Base-by-base conservation (phyloP, 2,888 invertebrate genomes). In the Eupithecia centaureata region DNA sequence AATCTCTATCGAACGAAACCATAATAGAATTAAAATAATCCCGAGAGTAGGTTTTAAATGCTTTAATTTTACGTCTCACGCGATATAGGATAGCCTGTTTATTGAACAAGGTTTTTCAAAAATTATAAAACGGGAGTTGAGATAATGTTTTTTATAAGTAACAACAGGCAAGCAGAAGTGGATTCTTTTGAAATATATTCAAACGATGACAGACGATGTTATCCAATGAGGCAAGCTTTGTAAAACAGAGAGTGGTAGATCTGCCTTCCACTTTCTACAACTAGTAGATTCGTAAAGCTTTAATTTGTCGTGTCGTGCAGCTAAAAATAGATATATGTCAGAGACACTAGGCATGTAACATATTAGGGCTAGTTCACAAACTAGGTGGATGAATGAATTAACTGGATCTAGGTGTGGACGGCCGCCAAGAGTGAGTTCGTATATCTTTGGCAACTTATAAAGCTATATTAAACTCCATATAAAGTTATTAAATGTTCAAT, bases 401-500 rank as follows among this genome's bases (percentile, higher is more conserved):
- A 70, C 42, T 66, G 13, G 63, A 64, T 42, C 63, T 63, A 70
- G 70, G 66, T 28, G 70, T 35, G 61, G 66, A 66, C 66, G 60
- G 62, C 61, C 32, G 62, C 59, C 61, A 61, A 54, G 18, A 33
- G 30, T 57, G 56, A 52, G 61, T 61, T 51, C 57, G 57, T 70
- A 67, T 70, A 58, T 70, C 63, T 69, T 70, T 70, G 63, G 66
- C 32, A 67, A 61, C 63, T 61, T 51, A 52, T n/a, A n/a, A n/a
- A n/a, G n/a, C n/a, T n/a, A n/a, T n/a, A n/a, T n/a, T n/a, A 67
- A 57, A 63, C 30, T 28, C 70, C 70, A 32, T 66, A 58, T 70
- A 63, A 42, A 70, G 70, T 61, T 66, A 66, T 66, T 69, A 66
- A 69, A 65, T 61, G 51, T 63, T 61, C 67, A 58, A 58, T 70